Percentiles rank a stretch among this genome's conserved stretches.
phyloP scores from a whole-genome alignment of 2,797 vertebrate species.

The Lutjanus campechanus region DNA sequence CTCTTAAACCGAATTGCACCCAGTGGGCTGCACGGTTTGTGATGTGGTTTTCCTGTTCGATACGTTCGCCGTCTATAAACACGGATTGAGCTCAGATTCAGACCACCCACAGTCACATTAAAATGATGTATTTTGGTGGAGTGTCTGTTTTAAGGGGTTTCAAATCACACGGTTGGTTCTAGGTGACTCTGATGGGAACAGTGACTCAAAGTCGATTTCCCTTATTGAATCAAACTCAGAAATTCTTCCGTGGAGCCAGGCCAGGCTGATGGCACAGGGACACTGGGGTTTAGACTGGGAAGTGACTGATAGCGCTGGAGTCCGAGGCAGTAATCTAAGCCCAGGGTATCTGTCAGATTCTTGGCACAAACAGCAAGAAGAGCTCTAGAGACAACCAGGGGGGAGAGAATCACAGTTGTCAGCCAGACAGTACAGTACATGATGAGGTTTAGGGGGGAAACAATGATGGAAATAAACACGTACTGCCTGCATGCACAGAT shows the following conservation, averaged over 20 bases:
- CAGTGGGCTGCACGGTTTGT: neutral
- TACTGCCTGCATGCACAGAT: neutral
- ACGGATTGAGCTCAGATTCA: neutral
- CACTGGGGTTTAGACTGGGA: conserved; percentile 53
- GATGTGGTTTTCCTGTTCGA: neutral
- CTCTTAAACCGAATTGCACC: neutral
- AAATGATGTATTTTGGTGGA: neutral
- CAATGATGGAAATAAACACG: conserved; percentile 3
- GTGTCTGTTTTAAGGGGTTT: conserved; percentile 15
- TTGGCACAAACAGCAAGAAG: conserved; percentile 45
- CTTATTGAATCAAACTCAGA: conserved; percentile 42
- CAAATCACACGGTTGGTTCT: conserved; percentile 13
- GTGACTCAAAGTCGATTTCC: conserved; percentile 28
- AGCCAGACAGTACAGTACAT: conserved; percentile 21
- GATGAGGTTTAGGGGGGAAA: conserved; percentile 12
- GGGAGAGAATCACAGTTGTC: conserved; percentile 4
- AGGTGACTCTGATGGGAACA: conserved; percentile 7
- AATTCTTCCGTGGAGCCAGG: conserved; percentile 19
- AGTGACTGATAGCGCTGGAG: conserved; percentile 61
- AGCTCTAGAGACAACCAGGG: conserved; percentile 17
- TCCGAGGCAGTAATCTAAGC: conserved; percentile 63
- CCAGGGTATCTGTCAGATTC: conserved; percentile 58
- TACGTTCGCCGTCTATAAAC: no score
- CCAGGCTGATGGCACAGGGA: conserved; percentile 49
- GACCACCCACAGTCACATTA: neutral